Base-by-base conservation (phyloP, 2,888 invertebrate species). In the Ophioninae sp. region DNA sequence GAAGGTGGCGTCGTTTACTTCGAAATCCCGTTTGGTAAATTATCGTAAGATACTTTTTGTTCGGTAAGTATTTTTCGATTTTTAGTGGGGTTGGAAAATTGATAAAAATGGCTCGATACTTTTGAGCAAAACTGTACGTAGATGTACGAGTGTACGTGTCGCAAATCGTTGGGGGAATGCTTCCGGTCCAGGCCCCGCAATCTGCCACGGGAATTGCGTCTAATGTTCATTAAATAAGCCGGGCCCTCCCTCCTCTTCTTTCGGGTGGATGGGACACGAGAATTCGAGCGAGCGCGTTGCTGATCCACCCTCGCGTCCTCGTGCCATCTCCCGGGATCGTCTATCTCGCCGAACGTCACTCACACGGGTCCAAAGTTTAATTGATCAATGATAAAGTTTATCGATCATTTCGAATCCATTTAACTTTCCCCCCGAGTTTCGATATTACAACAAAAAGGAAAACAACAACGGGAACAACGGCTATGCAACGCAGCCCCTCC, bases 381-480 rank as follows among this genome's bases (percentile, higher is more conserved):
- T 93, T 93, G 93, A 93, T 93, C 93, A 93, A 93, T 93, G 92
- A 93, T 93, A 93, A 93, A 93, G 89, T 93, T 93, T 93, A 93
- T 93, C 92, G 92, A 93, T 93, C 92, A 93, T 93, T 92, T 92
- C 91, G 90, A 92, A 92, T 93, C 92, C 92, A 93, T 93, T 93
- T 91, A 93, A 93, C 92, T 93, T 93, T 89, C 88, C 88, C 88
- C 76, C 89, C 90, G 90, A 91, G 90, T 91, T 91, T 77, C 6
- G 90, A 89, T 90, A 90, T 88, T 89, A 88, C 88, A 89, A 13
- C 51, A 51, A 69, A 30, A 51, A 51, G 23, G 1, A 30, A 30
- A 30, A 30, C 30, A 30, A 30, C 30, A 30, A 30, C 30, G 30
- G 30, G 30, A 69, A 51, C 71, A 68, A 69, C 37, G 39, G 59